Conservation (phyloP, 2,797 vertebrate genomes). For the Neomorphus geoffroyi region DNA sequence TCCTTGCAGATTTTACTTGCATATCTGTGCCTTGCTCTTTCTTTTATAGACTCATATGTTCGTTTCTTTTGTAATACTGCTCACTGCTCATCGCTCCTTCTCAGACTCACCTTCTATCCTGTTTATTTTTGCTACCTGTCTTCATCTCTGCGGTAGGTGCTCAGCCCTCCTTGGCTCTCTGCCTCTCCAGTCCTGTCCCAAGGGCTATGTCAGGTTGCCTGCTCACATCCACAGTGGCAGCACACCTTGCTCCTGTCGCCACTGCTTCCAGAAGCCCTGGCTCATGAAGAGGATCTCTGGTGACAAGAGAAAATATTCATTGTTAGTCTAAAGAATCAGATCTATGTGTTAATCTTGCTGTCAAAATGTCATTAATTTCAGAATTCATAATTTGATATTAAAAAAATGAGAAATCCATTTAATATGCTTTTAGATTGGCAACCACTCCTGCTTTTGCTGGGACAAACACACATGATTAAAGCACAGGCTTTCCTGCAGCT, state of each 20-base stretch:
- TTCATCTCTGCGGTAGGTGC: accelerated
- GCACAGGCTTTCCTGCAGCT: not conserved
- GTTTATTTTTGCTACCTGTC: not conserved
- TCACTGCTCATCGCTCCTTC: not conserved
- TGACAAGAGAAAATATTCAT: not conserved
- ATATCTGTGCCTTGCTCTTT: not conserved
- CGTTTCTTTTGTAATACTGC: not conserved
- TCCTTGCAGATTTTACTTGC: not conserved
- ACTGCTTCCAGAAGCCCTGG: not conserved
- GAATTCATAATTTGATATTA: not conserved
- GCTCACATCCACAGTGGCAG: not conserved
- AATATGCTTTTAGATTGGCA: not conserved
- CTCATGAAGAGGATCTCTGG: not conserved
- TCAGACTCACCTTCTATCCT: accelerated
- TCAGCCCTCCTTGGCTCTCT: not conserved
- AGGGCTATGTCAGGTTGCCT: not conserved
- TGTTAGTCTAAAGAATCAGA: not conserved
- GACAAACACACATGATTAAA: not conserved
- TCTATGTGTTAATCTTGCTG: not conserved
- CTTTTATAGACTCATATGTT: not conserved
- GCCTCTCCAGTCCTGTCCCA: accelerated
- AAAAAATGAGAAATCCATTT: not conserved
- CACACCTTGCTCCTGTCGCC: not conserved
- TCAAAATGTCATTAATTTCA: not conserved
- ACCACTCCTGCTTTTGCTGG: not conserved